Percentiles rank a stretch among this genome's conserved stretches.
These are phyloP conservation scores for Alosa sapidissima DNA, from an alignment of 2,797 vertebrate species.

Conservation along the genomic window DNA sequence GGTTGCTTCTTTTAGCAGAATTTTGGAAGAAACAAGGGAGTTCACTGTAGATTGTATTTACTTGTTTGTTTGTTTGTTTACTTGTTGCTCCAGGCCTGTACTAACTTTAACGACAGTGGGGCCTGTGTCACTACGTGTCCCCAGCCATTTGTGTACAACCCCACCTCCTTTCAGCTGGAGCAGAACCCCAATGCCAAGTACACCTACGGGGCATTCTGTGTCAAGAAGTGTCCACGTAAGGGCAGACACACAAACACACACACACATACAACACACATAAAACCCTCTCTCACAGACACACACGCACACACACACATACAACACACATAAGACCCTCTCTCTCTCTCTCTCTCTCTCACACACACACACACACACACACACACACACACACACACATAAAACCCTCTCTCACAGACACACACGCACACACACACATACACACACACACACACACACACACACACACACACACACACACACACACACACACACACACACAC, in stretches of 20 bases:
- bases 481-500: not conserved
- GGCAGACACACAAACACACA: conserved; percentile 31
- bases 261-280: not conserved
- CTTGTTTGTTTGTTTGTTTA: conserved; percentile 31
- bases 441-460: not conserved
- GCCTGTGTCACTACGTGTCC: conserved; percentile 96
- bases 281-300: not conserved
- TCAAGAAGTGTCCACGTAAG: conserved; percentile 97
- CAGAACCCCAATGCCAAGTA: conserved; percentile 94
- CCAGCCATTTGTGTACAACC: conserved; percentile 95
- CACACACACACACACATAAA: not conserved
- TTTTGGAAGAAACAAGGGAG: not conserved
- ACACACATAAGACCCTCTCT: not conserved
- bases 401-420: not conserved
- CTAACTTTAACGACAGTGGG: conserved; percentile 97
- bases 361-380: not conserved
- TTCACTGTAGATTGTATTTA: not conserved
- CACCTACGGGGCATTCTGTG: conserved; percentile 96
- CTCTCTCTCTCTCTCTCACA: no score
- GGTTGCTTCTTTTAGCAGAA: not conserved
- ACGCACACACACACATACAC: not conserved
- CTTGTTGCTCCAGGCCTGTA: conserved; percentile 77
- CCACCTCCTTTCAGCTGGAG: conserved; percentile 92
- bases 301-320: not conserved
- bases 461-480: not conserved